Evolutionary conservation across 2,888 invertebrate genomes (phyloP), one percentile per base, ranked within the genome.

Genomic region (Laspeyria flexula): DNA sequence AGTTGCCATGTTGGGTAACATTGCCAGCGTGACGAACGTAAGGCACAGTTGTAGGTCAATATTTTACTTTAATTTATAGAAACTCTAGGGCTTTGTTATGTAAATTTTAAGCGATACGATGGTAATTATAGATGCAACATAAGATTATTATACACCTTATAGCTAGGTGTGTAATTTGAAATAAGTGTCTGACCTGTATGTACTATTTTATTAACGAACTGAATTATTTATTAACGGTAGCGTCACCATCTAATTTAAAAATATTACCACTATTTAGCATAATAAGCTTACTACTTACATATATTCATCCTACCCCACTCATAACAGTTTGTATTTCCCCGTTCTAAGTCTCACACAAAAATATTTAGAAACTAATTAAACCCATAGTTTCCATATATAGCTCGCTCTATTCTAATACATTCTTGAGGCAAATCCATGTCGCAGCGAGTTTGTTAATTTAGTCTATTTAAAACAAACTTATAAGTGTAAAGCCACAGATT

Each of bases 1-100:
- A 52, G 82, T 55, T 62, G 86, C 88, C 86, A 85, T 87, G 88
- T 90, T 90, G 85, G 75, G 64, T 79, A 81, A 90, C 89, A 89
- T 81, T 81, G 75, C 73, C 84, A 80, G 84, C 85, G 86, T 88
- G 84, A 81, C 90, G 78, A 85, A 88, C 52, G 55, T 58, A 68
- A 68, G 55, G 48, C 46, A 55, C 60, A 57, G 31, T 65, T 65
- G 56, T 65, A 40, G 48, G 58, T 52, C 50, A 65, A 63, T 53
- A 60, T 59, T 54, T 61, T 43, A 49, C 34, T 47, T 47, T 10
- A 18, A 52, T 37, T 51, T 42, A 33, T 50, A 29, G 50, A 45
- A 40, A 55, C 25, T 45, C 10, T 15, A 10, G 0, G 23, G 29
- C n/a, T 12, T 50, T 51, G 50, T 48, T 39, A 50, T 43, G 43